Base-by-base conservation (phyloP, 2,888 invertebrate genomes). In the Platerodrilus igneus region DNA sequence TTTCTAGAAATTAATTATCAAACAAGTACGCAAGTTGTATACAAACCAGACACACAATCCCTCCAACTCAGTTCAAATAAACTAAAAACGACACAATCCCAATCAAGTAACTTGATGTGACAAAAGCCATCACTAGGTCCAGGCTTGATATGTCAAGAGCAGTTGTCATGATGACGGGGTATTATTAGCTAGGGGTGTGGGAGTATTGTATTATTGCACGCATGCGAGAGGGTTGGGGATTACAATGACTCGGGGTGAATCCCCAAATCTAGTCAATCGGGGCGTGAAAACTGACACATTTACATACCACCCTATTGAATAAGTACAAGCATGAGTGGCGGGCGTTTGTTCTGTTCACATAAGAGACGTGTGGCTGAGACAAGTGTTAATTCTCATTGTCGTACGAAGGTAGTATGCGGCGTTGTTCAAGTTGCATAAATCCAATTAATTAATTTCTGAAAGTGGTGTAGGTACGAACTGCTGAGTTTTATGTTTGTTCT, bases 201-300 rank as follows among this genome's bases (percentile, higher is more conserved):
- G 51, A 41, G 55, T 48, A 55, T 55, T 55, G 52, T 54, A 50
- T 54, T 50, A 55, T 55, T 55, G 51, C 53, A 50, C 50, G 53
- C 55, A 52, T 54, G 50, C 45, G 55, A 54, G 55, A 56, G 54
- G 55, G 55, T 47, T 47, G 47, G 34, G 44, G 36, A 36, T 40
- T 45, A 41, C 42, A 35, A n/a, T 37, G 28, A 32, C 31, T 37
- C 45, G 33, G 42, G 45, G 48, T 38, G 49, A 34, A 47, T 41
- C 41, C 48, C 42, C 41, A 54, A 55, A 58, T 57, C 56, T 55
- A 59, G 61, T 63, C 64, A 64, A 64, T 62, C 64, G 62, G 63
- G 63, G 66, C 64, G 66, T 67, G 66, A 66, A 67, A 64, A 65
- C 62, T 66, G 66, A 64, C 66, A 64, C 66, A 67, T 67, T 66